phyloP scores from a whole-genome alignment of 2,113 vertebrate genomes.

The Nettapus auritus region DNA sequence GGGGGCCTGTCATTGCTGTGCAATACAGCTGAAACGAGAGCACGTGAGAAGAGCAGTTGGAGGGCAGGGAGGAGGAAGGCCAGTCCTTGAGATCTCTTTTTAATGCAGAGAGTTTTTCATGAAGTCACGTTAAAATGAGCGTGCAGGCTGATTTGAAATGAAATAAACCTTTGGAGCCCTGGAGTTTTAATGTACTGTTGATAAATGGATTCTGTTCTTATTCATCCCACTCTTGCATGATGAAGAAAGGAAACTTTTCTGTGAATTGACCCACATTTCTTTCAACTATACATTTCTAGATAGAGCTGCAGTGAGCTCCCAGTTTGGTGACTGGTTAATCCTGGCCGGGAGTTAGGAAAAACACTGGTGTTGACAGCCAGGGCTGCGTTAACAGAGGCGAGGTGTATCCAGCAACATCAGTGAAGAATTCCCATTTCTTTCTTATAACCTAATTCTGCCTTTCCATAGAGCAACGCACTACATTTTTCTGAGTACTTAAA shows the following conservation, averaged over 20 bases:
- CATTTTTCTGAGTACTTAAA: constrained; percentile 27
- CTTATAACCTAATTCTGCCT: neutral
- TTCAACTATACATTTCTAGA: constrained; percentile 29
- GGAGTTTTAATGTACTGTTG: constrained; percentile 59
- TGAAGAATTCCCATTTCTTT: constrained; percentile 3
- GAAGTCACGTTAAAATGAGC: constrained; percentile 14
- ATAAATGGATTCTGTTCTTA: constrained; percentile 62
- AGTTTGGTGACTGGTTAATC: neutral
- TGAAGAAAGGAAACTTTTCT: constrained; percentile 41
- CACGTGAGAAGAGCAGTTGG: neutral
- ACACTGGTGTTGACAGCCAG: neutral
- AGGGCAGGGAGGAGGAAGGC: neutral
- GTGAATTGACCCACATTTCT: neutral
- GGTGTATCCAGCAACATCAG: neutral
- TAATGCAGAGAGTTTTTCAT: constrained; percentile 30
- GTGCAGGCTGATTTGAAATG: constrained; percentile 52
- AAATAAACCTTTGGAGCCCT: constrained; percentile 64
- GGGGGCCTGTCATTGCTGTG: neutral
- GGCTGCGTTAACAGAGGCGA: neutral
- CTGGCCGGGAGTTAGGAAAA: constrained; percentile 28
- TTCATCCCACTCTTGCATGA: constrained; percentile 20
- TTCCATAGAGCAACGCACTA: neutral
- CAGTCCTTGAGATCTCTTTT: neutral
- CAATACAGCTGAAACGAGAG: neutral
- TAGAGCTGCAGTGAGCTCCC: constrained; percentile 1